Conservation (phyloP, 2,888 invertebrate species). For the Stenurella melanura region DNA sequence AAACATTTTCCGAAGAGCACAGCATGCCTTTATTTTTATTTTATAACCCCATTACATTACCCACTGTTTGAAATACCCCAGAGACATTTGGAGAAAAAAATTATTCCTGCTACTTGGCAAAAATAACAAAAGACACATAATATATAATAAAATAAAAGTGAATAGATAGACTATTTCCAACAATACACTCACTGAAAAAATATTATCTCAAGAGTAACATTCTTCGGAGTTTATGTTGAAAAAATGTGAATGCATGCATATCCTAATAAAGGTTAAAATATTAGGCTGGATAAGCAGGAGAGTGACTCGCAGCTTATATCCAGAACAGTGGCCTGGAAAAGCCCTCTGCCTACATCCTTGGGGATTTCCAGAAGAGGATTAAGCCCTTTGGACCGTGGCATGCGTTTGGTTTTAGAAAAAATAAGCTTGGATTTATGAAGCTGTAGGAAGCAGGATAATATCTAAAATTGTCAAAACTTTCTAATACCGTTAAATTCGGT, state of each 20-base stretch:
- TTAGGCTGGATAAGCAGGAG: slow-evolving; percentile 29
- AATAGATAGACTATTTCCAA: slow-evolving; percentile 10
- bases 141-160: slow-evolving; percentile 29
- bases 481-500: background rate
- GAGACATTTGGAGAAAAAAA: background rate
- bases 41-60: slow-evolving; percentile 32
- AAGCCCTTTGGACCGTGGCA: slow-evolving; percentile 10
- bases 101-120: background rate
- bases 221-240: slow-evolving; percentile 31
- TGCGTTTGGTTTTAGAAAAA: slow-evolving; percentile 10
- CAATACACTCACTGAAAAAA: slow-evolving; percentile 28
- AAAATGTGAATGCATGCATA: slow-evolving; percentile 39
- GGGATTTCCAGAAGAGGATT: slow-evolving; percentile 44
- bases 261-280: slow-evolving; percentile 37
- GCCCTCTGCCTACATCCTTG: slow-evolving; percentile 43
- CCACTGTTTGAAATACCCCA: slow-evolving; percentile 11
- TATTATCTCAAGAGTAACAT: slow-evolving; percentile 40
- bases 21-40: slow-evolving; percentile 24
- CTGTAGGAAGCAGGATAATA: background rate
- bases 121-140: slow-evolving; percentile 11
- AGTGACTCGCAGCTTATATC: slow-evolving; percentile 27
- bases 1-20: slow-evolving; percentile 31
- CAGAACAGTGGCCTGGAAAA: slow-evolving; percentile 36
- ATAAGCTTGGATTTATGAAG: background rate
- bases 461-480: background rate